Conservation (phyloP, 2,797 vertebrate species). For the Phaenicophaeus curvirostris region DNA sequence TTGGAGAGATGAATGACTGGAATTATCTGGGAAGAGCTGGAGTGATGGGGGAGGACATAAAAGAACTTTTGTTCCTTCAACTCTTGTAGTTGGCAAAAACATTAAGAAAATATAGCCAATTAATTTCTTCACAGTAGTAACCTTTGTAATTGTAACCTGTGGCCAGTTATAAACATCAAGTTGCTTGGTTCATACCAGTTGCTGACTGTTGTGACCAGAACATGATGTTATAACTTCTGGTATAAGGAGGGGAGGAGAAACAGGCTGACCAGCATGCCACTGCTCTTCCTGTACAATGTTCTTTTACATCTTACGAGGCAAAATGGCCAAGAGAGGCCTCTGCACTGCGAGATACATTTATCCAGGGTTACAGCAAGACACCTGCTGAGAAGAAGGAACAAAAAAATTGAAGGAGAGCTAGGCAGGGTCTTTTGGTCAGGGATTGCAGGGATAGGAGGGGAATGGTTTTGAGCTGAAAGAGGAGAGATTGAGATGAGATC, state of each 20-base stretch:
- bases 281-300: not conserved
- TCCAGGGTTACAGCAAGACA: not conserved
- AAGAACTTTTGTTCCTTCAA: slow-evolving; percentile 25
- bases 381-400: not conserved
- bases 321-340: not conserved
- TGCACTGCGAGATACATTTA: not conserved
- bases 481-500: no score
- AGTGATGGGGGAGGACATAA: slow-evolving; percentile 14
- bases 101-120: slow-evolving; percentile 45
- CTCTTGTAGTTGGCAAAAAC: slow-evolving; percentile 29
- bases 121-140: slow-evolving; percentile 47
- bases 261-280: not conserved
- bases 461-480: no score
- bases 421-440: no score
- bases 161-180: slow-evolving; percentile 28
- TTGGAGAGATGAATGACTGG: slow-evolving; percentile 43
- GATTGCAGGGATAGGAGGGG: no score
- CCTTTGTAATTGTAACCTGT: slow-evolving; percentile 37
- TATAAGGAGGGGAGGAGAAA: not conserved
- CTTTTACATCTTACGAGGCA: not conserved
- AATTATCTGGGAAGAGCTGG: slow-evolving; percentile 53
- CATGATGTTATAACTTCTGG: not conserved
- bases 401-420: not conserved
- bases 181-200: not conserved
- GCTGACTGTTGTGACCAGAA: not conserved